phyloP scores from a whole-genome alignment of 2,797 vertebrate species.

The Mastacembelus armatus region DNA sequence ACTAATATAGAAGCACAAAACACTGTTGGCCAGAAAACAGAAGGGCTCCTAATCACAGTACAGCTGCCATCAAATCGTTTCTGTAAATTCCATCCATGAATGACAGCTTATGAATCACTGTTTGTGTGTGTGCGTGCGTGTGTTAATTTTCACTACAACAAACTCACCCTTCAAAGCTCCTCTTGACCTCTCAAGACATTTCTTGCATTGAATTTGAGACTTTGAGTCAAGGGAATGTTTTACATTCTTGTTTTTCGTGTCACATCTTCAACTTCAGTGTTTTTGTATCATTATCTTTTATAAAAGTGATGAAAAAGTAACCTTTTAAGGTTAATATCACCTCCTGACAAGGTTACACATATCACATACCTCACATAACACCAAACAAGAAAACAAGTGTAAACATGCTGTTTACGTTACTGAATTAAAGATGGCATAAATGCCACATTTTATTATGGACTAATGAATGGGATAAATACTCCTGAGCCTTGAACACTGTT shows the following conservation, averaged over 20 bases:
- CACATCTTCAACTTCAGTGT: too few species aligned
- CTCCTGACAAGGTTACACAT: too few species aligned
- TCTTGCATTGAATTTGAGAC: background rate
- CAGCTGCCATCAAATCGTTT: background rate
- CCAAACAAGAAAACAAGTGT: too few species aligned
- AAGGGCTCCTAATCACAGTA: background rate
- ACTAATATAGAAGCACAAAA: background rate
- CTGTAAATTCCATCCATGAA: background rate
- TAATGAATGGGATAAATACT: slow-evolving; percentile 17
- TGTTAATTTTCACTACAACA: slow-evolving; percentile 8
- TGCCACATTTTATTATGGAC: background rate
- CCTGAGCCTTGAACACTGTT: slow-evolving; percentile 15
- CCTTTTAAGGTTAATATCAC: too few species aligned
- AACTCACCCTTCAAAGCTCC: slow-evolving; percentile 11
- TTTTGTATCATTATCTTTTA: too few species aligned
- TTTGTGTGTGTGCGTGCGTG: slow-evolving; percentile 2
- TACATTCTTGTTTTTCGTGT: too few species aligned
- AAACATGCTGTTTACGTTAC: too few species aligned
- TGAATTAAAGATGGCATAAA: background rate
- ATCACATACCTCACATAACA: too few species aligned
- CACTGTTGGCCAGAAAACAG: background rate
- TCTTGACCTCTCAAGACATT: slow-evolving; percentile 19
- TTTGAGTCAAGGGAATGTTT: background rate
- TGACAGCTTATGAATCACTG: slow-evolving; percentile 44
- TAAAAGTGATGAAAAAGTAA: too few species aligned